These are phyloP conservation scores for Drosophila sordidapex DNA, from an alignment of 2,888 invertebrate genomes.

Conservation along the genomic window DNA sequence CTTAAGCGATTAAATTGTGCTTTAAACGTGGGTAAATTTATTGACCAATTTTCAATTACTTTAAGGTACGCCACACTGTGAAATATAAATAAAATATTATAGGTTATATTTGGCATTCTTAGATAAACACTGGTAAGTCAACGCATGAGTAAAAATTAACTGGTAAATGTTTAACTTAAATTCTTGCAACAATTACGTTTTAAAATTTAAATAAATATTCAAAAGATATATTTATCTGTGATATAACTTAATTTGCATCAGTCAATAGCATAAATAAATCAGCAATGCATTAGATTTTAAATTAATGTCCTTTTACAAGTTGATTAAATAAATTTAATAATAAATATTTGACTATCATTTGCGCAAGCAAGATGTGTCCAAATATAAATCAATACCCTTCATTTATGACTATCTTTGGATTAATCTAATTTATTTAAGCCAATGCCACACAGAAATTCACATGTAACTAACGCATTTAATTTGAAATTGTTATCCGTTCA, in stretches of 20 bases:
- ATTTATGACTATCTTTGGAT: too few relatives aligned
- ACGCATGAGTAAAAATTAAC: neutral
- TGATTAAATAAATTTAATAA: neutral
- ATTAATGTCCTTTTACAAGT: neutral
- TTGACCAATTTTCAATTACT: neutral
- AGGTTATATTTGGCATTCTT: neutral
- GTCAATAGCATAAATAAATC: slow-evolving; percentile 6
- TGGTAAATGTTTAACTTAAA: neutral
- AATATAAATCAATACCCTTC: neutral
- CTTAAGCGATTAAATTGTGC: neutral
- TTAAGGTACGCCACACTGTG: neutral
- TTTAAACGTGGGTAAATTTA: neutral
- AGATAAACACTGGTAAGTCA: neutral
- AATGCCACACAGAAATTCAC: slow-evolving; percentile 16
- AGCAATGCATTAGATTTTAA: slow-evolving; percentile 21
- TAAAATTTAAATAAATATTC: neutral
- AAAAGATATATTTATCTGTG: neutral
- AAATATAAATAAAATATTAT: neutral
- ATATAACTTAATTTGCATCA: neutral
- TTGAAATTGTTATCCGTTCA: neutral
- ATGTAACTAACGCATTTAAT: slow-evolving; percentile 1
- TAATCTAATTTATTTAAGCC: neutral
- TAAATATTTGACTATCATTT: neutral
- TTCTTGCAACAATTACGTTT: neutral
- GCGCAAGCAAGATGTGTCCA: neutral